phyloP scores from a whole-genome alignment of 2,113 vertebrate genomes.

The Oryzias curvinotus region DNA sequence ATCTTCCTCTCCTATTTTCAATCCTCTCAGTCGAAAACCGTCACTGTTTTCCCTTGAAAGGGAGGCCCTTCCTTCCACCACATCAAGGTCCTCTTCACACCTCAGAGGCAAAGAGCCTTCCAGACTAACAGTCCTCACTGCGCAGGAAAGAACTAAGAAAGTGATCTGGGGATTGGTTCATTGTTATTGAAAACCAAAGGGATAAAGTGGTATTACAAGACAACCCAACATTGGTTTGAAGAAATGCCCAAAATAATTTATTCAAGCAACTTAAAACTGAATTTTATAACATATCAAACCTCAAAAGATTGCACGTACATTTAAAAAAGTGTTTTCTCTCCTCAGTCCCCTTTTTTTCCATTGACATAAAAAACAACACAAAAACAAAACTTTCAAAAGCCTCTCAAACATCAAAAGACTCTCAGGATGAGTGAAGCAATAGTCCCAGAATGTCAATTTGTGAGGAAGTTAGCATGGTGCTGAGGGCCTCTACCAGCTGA shows the following conservation, averaged over 20 bases:
- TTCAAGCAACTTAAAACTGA: background rate
- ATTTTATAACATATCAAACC: background rate
- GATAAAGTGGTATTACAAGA: slow-evolving; percentile 2
- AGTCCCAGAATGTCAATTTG: slow-evolving; percentile 72
- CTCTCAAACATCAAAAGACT: slow-evolving; percentile 64
- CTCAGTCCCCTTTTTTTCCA: slow-evolving; percentile 31
- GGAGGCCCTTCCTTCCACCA: slow-evolving; percentile 40
- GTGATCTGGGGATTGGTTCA: slow-evolving; percentile 2
- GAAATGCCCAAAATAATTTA: background rate
- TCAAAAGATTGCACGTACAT: background rate
- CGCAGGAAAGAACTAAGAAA: slow-evolving; percentile 44
- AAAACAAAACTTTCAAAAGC: slow-evolving; percentile 67
- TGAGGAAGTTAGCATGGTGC: slow-evolving; percentile 49
- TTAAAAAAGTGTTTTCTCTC: slow-evolving; percentile 16
- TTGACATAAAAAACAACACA: slow-evolving; percentile 48
- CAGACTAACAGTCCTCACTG: slow-evolving; percentile 22
- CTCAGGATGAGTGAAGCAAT: slow-evolving; percentile 58
- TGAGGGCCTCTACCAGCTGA: slow-evolving; percentile 40
- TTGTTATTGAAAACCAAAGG: slow-evolving; percentile 4
- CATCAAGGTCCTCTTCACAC: slow-evolving; percentile 50
- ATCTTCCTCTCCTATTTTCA: slow-evolving; percentile 50
- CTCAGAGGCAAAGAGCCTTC: slow-evolving; percentile 38
- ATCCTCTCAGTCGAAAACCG: slow-evolving; percentile 28
- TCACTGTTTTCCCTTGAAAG: slow-evolving; percentile 16
- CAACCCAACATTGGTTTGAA: background rate